Conservation (phyloP, 2,113 vertebrate species). For the Platysteira castanea region DNA sequence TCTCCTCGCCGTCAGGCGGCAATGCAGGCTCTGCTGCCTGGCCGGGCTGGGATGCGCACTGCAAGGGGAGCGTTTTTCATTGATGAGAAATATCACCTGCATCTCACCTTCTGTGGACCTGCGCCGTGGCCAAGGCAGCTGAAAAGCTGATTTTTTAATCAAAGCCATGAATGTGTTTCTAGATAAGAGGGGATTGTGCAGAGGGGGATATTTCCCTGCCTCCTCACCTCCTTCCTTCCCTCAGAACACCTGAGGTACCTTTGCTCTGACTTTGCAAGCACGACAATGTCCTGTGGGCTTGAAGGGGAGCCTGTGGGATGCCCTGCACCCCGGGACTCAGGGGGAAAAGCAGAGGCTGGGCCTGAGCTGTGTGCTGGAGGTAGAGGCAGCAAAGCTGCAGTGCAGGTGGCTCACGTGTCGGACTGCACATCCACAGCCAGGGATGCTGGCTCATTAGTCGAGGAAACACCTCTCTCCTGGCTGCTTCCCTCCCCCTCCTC, state of each 20-base stretch:
- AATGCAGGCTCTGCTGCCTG: not conserved
- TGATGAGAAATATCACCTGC: not conserved
- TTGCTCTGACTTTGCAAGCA: not conserved
- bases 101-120: not conserved
- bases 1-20: not conserved
- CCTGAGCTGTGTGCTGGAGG: not conserved
- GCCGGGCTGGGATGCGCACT: not conserved
- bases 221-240: not conserved
- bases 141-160: not conserved
- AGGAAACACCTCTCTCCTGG: constrained; percentile 7
- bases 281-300: not conserved
- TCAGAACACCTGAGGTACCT: not conserved
- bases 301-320: not conserved
- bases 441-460: not conserved
- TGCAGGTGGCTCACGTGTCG: not conserved
- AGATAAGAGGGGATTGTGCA: not conserved
- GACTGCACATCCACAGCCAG: not conserved
- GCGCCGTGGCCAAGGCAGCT: not conserved
- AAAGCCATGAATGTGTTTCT: not conserved
- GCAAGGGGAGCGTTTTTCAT: not conserved
- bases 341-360: not conserved
- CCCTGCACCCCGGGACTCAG: rapidly evolving
- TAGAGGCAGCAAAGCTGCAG: not conserved
- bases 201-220: not conserved
- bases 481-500: not conserved